Evolutionary conservation across 2,113 vertebrate species (phyloP), one percentile per base, ranked within the genome.

Genomic region (Pomatorhinus ruficollis): DNA sequence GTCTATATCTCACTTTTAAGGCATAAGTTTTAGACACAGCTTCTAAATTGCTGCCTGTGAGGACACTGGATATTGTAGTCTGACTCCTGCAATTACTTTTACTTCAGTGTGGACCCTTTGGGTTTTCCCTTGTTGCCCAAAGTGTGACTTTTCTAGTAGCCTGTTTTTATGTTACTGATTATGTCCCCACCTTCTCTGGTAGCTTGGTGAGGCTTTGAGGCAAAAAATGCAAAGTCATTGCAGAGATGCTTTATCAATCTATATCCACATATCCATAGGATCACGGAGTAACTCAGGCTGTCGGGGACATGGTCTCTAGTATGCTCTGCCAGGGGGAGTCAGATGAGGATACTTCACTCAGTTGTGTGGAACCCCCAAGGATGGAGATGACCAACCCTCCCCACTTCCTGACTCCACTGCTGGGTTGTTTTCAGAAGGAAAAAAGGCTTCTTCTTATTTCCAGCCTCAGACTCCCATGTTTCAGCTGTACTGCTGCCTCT

Each of bases 341-440:
- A 56, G 39, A 24, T 0, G 0, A 8, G 6, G 9, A 23, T 69
- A 33, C 35, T 64, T 72, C 40, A 63, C 22, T 9, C 15, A 25
- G 8, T 8, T 1, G 0, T 19, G 6, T 64, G 59, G 63, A 81
- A 45, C 1, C 1, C 7, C 5, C 16, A 49, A 35, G 33, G 35
- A 20, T 6, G 2, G 49, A 57, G 12, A 49, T 9, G 13, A 7
- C 3, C 3, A 12, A 33, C 7, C 4, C 4, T 64, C 7, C 6
- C 9, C 11, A 49, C 16, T 5, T 10, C 12, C n/a, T 0, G 1
- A 15, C 15, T 88, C 12, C 44, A 40, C 14, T 0, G 0, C 28
- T 64, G 28, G 19, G 16, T 21, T 63, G 13, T 47, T 61, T 61
- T 37, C 35, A 39, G 37, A 39, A 39, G 20, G 18, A 27, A 17